Percentiles rank a stretch among this genome's conserved stretches.
phyloP scores from a whole-genome alignment of 2,888 invertebrate genomes.

The Sarcophaga rosellei region DNA sequence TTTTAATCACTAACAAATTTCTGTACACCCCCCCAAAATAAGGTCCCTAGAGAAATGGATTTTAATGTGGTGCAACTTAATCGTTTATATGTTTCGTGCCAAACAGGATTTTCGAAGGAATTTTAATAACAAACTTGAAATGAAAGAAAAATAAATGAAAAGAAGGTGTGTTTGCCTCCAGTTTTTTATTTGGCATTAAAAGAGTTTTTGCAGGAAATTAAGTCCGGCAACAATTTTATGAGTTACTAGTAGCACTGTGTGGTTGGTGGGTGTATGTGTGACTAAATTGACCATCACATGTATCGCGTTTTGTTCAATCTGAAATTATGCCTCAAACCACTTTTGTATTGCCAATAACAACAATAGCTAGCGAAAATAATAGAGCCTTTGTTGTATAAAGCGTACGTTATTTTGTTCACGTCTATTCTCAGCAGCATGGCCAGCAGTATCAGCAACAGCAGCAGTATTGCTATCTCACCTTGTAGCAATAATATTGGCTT shows the following conservation, averaged over 20 bases:
- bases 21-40: background rate
- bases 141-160: background rate
- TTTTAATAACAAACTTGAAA: conserved; percentile 12
- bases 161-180: conserved; percentile 44
- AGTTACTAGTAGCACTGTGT: background rate
- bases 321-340: background rate
- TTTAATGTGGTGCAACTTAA: conserved; percentile 65
- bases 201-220: conserved; percentile 59
- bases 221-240: conserved; percentile 54
- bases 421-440: background rate
- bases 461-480: conserved; percentile 18
- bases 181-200: conserved; percentile 26
- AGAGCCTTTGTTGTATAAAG: background rate
- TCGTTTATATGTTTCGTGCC: conserved; percentile 42
- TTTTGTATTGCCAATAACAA: background rate
- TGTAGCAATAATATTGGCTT: conserved; percentile 43
- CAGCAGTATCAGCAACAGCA: background rate
- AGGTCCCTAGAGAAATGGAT: conserved; percentile 55
- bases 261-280: conserved; percentile 20
- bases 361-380: background rate
- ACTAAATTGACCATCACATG: conserved; percentile 32
- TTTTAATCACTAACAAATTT: conserved; percentile 66
- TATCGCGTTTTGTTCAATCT: background rate
- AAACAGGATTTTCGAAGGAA: background rate
- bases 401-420: background rate